Base-by-base conservation (phyloP, 2,113 vertebrate species). In the Psittacula cyanocephala region DNA sequence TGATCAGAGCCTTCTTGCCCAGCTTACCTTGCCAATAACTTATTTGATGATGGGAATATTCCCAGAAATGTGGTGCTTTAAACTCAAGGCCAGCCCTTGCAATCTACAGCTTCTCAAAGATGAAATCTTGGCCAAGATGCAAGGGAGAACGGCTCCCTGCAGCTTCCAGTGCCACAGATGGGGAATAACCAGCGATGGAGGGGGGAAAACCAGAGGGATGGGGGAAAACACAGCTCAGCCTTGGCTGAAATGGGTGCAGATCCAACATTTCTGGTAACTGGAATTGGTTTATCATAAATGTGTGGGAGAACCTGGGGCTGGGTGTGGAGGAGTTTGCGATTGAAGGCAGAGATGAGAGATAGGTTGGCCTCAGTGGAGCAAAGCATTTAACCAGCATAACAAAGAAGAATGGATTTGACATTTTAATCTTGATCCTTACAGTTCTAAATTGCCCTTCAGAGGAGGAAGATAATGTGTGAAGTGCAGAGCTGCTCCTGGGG, bases 31-130 rank as follows among this genome's bases (percentile, higher is more conserved):
- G 94, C 88, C 91, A 88, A 75, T 53, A 75, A 59, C 33, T 53
- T 82, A 33, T 63, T 71, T 87, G 74, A 89, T 76, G 63, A 71
- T 50, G 47, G 71, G 94, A 92, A 82, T 69, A 82, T 82, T 93
- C 94, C 82, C 94, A 88, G 91, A 95, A 95, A 93, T 90, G 85
- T 5, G 52, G 53, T 39, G 82, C 71, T 93, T 90, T 88, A 82
- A 95, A 79, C 76, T 39, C 82, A 28, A 6, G 47, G 68, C 88
- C 86, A 92, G 79, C 79, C 75, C 65, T 92, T 68, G 63, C 82
- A 86, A 86, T 46, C 82, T 86, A 64, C n/a, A 79, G 55, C 75
- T 76, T 64, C 88, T 88, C 79, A 68, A 88, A 13, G 78, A 75
- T 0, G 1, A 49, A 37, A 17, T 59, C 59, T 44, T 79, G 75